phyloP scores from a whole-genome alignment of 2,113 vertebrate species.

The Calyptomena viridis region DNA sequence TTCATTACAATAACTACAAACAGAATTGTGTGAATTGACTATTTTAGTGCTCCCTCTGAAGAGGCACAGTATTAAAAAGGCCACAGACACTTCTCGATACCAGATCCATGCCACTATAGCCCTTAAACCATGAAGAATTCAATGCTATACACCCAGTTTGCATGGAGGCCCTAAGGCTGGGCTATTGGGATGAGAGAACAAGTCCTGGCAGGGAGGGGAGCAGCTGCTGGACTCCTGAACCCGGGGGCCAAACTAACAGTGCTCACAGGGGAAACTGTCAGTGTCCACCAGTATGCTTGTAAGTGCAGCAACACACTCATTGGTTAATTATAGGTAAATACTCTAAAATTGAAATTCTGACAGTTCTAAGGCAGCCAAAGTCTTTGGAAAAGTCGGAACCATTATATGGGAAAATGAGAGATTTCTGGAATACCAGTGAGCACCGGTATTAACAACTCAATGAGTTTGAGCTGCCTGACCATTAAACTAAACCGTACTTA shows the following conservation, averaged over 20 bases:
- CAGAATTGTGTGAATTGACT: background rate
- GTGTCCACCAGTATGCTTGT: fast-evolving
- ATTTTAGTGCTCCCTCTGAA: background rate
- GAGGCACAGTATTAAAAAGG: background rate
- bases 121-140: background rate
- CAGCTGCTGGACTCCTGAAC: background rate
- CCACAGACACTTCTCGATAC: background rate
- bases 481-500: background rate
- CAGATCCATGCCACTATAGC: fast-evolving
- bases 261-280: background rate
- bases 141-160: fast-evolving
- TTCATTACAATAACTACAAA: background rate
- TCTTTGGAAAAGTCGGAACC: background rate
- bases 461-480: background rate
- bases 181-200: background rate
- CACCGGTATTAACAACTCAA: background rate
- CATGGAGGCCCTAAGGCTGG: background rate
- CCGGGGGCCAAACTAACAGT: fast-evolving
- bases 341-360: background rate
- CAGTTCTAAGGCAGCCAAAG: background rate
- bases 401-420: fast-evolving
- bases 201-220: background rate
- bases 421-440: background rate
- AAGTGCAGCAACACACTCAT: background rate
- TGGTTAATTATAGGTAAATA: background rate